Evolutionary conservation across 1,140 invertebrate species (phyloP), one percentile per base, ranked within the genome.

Genomic region (Drosophila yakuba): DNA sequence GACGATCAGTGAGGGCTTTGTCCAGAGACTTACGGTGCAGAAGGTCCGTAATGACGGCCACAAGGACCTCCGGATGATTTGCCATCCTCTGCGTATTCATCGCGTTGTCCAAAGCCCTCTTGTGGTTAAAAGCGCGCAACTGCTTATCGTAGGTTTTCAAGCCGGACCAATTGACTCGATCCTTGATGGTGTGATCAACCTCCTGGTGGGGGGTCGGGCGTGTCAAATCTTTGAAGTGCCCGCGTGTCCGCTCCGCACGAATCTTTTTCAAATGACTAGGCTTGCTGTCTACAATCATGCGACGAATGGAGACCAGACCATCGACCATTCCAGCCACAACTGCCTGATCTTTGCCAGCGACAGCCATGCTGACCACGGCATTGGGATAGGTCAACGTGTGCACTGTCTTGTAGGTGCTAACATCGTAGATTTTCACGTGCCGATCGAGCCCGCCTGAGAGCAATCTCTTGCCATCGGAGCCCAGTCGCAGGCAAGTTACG

Each of bases 371-470:
- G 5, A 99, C 93, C 51, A 99, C 95, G 25, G 97, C 95, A 93
- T 98, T 98, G 7, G 98, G 96, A 92, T 97, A 98, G 89, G 97
- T 96, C 23, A 99, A 93, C 12, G 97, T 97, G 82, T 99, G 97
- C 11, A 99, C 95, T 2, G 96, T 94, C 93, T 97, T 96, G 90
- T 98, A 99, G 1, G 95, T 96, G 57, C 95, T 94, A 48, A 97
- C 94, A 92, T 99, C 97, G 93, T 98, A 99, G 75, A 99, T 95
- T 94, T 99, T 99, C 0, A 99, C 96, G 93, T 99, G 97, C 78
- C 97, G 95, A 91, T 99, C 98, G 45, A 99, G 93, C 3, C 97
- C 98, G 6, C 96, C 97, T 8, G 98, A 98, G 71, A 99, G 90
- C 39, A 99, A 93, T 80, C 97, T 94, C 61, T 95, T 95, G 25